phyloP scores from a whole-genome alignment of 2,888 invertebrate genomes.

The Cerceris ruficornis region DNA sequence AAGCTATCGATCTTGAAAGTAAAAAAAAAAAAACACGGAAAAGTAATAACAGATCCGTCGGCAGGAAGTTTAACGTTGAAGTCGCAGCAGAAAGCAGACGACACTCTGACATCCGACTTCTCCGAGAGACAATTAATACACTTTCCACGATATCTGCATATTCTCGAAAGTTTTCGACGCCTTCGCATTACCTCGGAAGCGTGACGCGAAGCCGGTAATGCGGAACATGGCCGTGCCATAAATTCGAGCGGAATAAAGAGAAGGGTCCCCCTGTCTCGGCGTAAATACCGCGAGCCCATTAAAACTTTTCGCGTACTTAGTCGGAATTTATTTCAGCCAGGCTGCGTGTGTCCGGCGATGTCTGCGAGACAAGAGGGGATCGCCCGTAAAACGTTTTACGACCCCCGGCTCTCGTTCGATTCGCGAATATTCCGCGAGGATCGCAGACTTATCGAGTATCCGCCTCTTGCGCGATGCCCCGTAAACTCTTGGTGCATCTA shows the following conservation, averaged over 20 bases:
- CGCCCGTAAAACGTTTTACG: slow-evolving; percentile 28
- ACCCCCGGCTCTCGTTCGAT: slow-evolving; percentile 17
- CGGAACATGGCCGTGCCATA: slow-evolving; percentile 56
- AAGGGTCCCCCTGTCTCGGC: slow-evolving; percentile 29
- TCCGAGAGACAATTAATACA: neutral
- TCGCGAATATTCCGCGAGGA: slow-evolving; percentile 9
- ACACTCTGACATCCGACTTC: no score
- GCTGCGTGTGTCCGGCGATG: slow-evolving; percentile 28
- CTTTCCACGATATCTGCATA: slow-evolving; percentile 34
- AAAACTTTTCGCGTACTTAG: slow-evolving; percentile 72
- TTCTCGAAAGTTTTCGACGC: slow-evolving; percentile 15
- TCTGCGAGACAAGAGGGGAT: slow-evolving; percentile 4
- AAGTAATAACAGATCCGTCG: no score
- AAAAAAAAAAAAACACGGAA: no score
- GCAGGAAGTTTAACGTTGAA: no score
- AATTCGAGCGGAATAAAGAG: slow-evolving; percentile 59
- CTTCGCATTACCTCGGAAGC: slow-evolving; percentile 22
- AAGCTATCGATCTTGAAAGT: no score
- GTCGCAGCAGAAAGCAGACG: no score
- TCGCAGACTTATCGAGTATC: no score
- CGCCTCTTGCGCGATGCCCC: no score
- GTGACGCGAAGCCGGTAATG: slow-evolving; percentile 30
- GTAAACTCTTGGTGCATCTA: no score
- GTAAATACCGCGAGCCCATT: slow-evolving; percentile 68
- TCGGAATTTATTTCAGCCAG: slow-evolving; percentile 63